Evolutionary conservation across 2,113 vertebrate species (phyloP).

Genomic region (Poecile atricapillus): DNA sequence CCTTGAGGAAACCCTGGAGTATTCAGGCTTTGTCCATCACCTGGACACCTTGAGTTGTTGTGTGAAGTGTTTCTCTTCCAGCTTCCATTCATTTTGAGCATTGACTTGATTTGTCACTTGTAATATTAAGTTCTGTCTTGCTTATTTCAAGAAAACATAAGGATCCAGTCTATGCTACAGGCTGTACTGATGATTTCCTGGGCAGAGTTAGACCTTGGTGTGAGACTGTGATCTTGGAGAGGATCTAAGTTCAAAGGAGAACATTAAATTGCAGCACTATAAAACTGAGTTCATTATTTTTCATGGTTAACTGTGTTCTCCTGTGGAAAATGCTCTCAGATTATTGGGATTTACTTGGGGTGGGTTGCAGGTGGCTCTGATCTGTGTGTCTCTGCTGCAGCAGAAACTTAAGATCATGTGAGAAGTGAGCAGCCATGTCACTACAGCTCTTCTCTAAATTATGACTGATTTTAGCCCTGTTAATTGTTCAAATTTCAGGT

Average conservation of each 20-base stretch:
- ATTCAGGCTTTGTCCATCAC: neutral
- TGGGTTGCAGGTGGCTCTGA: neutral
- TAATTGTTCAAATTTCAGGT: neutral
- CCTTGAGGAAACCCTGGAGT: neutral
- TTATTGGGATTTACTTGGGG: neutral
- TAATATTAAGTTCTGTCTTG: neutral
- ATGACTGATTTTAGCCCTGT: neutral
- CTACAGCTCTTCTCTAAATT: neutral
- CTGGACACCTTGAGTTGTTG: neutral
- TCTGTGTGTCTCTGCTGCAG: neutral
- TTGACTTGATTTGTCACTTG: neutral
- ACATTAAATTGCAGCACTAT: neutral
- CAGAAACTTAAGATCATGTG: neutral
- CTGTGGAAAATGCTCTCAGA: neutral
- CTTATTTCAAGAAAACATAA: neutral
- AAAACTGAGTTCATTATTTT: neutral
- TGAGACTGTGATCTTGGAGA: neutral
- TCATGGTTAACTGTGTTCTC: neutral
- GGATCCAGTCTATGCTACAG: neutral
- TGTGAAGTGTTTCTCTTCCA: neutral
- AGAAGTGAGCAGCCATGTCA: neutral
- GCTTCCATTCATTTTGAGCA: neutral
- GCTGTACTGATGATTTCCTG: neutral
- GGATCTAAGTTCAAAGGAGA: neutral
- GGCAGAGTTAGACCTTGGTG: neutral